Conservation (phyloP, 2,888 invertebrate species). For the Eustalomyia histrio region DNA sequence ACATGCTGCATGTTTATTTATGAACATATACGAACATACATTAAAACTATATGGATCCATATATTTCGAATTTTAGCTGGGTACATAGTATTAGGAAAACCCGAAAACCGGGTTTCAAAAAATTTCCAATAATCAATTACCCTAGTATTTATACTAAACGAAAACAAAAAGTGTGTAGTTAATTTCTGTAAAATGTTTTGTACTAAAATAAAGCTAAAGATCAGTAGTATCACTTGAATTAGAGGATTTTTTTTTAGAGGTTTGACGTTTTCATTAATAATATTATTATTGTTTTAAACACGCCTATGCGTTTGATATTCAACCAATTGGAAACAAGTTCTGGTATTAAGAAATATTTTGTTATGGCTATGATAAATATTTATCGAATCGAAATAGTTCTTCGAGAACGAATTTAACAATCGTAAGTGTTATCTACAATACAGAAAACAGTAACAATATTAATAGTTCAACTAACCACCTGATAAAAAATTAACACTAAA, state of each 20-base stretch:
- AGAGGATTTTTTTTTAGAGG: conserved; percentile 8
- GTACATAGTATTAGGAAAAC: no score
- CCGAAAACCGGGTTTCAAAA: no score
- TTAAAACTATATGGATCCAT: no score
- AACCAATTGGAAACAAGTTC: conserved; percentile 55
- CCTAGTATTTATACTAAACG: no score
- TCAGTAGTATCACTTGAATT: conserved; percentile 4
- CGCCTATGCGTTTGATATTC: conserved; percentile 44
- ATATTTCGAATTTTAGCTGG: no score
- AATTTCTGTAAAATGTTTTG: neutral
- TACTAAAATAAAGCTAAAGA: conserved; percentile 17
- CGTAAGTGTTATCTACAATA: conserved; percentile 53
- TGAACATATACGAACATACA: no score
- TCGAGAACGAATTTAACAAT: conserved; percentile 43
- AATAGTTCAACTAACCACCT: conserved; percentile 12
- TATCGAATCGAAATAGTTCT: conserved; percentile 74
- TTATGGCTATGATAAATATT: conserved; percentile 76
- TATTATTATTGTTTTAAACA: conserved; percentile 19
- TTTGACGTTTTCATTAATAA: neutral
- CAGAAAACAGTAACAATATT: conserved; percentile 16
- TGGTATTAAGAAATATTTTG: conserved; percentile 59
- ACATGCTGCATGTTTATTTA: no score
- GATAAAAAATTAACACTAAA: conserved; percentile 14
- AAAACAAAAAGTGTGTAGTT: no score
- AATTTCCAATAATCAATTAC: no score